These are phyloP conservation scores for Synergus gifuensis DNA, from an alignment of 2,888 invertebrate genomes.

Conservation along the genomic window DNA sequence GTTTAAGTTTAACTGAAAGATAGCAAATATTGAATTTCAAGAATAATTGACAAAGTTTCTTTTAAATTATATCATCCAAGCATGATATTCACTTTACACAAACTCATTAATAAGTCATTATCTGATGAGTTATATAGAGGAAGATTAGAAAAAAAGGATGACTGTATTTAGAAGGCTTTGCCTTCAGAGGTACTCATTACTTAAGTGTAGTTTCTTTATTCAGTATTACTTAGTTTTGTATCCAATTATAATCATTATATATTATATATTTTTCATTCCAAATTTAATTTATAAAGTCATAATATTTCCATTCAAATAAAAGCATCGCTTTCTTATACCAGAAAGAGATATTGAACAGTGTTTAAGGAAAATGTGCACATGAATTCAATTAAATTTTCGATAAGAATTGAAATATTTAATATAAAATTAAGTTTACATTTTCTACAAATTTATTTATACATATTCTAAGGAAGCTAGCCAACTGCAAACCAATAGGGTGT, in stretches of 20 bases:
- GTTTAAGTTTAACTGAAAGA: not conserved
- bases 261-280: not conserved
- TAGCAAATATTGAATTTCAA: not conserved
- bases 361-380: not conserved
- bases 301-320: not conserved
- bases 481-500: slow-evolving; percentile 49
- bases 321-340: not conserved
- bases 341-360: not conserved
- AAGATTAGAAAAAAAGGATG: not conserved
- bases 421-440: not conserved
- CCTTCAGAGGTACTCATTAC: too few species aligned
- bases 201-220: not conserved
- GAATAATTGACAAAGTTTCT: not conserved
- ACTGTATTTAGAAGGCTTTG: not conserved
- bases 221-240: not conserved
- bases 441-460: not conserved
- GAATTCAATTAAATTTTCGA: not conserved
- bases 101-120: not conserved
- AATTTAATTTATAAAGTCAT: not conserved
- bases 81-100: not conserved
- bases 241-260: not conserved
- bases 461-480: not conserved
- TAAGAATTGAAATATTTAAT: not conserved
- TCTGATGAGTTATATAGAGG: not conserved
- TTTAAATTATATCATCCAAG: not conserved